Base-by-base conservation (phyloP, 2,113 vertebrate species). In the Canis aureus region DNA sequence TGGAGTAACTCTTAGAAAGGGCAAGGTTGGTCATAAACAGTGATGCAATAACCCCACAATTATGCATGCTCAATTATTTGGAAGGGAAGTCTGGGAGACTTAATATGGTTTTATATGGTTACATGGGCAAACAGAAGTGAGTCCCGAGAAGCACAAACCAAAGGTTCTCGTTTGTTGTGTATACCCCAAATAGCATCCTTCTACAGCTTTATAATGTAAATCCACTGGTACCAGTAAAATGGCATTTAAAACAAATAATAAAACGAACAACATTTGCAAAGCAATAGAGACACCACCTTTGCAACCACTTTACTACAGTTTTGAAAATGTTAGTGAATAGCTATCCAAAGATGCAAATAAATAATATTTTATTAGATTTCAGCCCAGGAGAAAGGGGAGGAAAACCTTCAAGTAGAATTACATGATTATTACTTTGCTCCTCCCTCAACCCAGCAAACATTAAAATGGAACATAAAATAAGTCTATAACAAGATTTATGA, bases 321-420 rank as follows among this genome's bases (percentile, higher is more conserved):
- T 98, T 98, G 88, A 98, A 98, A 98, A 97, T 0, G 3, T 95
- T 94, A 96, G 89, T 88, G 38, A 96, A 95, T 97, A 69, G 23
- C 92, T 97, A 93, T 97, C 96, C 81, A 78, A 98, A 98, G 93
- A 88, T 98, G 97, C 91, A 98, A 96, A 95, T 98, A 98, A 94
- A 98, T 98, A 98, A 90, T 89, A 97, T 97, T 98, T 98, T 97
- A 88, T 98, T 98, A 96, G 92, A 89, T 97, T 98, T 98, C 94
- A 97, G 89, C 67, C 93, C 74, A 87, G 57, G 93, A 97, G 97
- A 97, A 95, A 97, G 92, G 96, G 92, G 95, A 76, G 8, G 5
- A 73, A 95, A 91, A 76, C 89, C 85, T 97, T 96, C 67, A 94
- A 80, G 95, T 97, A 94, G 82, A 96, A 64, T 95, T 97, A 86